phyloP scores from a whole-genome alignment of 2,888 invertebrate species.

The Orthosia gothica region DNA sequence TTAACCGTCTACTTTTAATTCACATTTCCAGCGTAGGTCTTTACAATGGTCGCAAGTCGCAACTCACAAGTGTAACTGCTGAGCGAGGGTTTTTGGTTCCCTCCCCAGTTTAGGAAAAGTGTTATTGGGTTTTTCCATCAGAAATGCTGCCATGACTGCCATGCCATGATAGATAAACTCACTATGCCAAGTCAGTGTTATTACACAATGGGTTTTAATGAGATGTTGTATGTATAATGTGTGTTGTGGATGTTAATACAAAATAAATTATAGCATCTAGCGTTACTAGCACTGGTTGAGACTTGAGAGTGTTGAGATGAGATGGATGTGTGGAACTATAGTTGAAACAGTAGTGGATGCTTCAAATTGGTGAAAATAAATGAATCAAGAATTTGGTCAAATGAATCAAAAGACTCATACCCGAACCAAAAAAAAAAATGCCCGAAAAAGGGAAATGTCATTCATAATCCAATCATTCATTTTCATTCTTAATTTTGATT shows the following conservation, averaged over 20 bases:
- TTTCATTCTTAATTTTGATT: not conserved
- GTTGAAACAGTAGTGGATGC: not conserved
- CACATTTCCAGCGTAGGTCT: not conserved
- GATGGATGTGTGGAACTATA: not conserved
- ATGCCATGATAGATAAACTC: too few species aligned
- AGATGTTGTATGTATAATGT: too few species aligned
- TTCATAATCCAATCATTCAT: slow-evolving; percentile 5
- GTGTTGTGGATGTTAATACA: too few species aligned
- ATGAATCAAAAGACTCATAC: slow-evolving; percentile 23
- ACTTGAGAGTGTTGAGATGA: too few species aligned
- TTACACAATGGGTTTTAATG: too few species aligned
- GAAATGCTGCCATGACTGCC: not conserved
- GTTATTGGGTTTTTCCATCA: not conserved
- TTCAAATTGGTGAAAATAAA: not conserved
- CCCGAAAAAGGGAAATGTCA: not conserved
- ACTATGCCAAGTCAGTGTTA: too few species aligned
- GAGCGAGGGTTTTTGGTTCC: not conserved
- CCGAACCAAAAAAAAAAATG: not conserved
- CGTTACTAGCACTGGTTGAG: too few species aligned
- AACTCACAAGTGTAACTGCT: not conserved
- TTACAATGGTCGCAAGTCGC: not conserved
- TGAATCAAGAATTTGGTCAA: not conserved
- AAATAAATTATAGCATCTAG: not conserved
- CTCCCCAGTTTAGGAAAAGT: not conserved
- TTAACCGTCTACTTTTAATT: not conserved